These are phyloP conservation scores for Gadus macrocephalus DNA, from an alignment of 2,113 vertebrate species.

Conservation along the genomic window DNA sequence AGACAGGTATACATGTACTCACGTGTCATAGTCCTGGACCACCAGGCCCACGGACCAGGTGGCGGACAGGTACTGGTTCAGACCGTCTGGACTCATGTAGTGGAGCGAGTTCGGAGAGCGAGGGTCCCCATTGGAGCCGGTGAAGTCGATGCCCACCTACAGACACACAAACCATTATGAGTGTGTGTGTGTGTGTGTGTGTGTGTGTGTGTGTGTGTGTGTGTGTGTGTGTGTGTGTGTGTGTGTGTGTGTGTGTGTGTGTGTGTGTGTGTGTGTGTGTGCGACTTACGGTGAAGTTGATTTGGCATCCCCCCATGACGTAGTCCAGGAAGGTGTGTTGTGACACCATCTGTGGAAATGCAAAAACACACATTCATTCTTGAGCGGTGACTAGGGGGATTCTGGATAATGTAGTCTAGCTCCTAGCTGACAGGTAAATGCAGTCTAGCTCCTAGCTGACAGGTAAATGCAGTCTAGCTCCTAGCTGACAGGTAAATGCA, in stretches of 20 bases:
- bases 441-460: conserved; percentile 72
- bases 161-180: neutral
- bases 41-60: conserved; percentile 91
- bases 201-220: neutral
- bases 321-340: conserved; percentile 62
- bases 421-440: no score
- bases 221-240: neutral
- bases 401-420: conserved; percentile 1
- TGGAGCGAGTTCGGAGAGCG: conserved; percentile 86
- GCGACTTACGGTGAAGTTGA: conserved; percentile 51
- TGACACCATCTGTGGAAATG: conserved; percentile 37
- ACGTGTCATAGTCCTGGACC: conserved; percentile 91
- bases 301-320: conserved; percentile 67
- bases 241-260: neutral
- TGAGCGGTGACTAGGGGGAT: no score
- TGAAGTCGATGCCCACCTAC: conserved; percentile 93
- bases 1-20: conserved; percentile 29
- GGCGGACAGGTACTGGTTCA: conserved; percentile 87
- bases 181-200: neutral
- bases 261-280: neutral
- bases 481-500: conserved; percentile 61
- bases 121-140: conserved; percentile 90
- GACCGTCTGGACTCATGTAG: conserved; percentile 83
- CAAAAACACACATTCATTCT: conserved; percentile 1
- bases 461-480: conserved; percentile 39